Conservation (phyloP, 2,888 invertebrate species). For the Heliconius aoede region DNA sequence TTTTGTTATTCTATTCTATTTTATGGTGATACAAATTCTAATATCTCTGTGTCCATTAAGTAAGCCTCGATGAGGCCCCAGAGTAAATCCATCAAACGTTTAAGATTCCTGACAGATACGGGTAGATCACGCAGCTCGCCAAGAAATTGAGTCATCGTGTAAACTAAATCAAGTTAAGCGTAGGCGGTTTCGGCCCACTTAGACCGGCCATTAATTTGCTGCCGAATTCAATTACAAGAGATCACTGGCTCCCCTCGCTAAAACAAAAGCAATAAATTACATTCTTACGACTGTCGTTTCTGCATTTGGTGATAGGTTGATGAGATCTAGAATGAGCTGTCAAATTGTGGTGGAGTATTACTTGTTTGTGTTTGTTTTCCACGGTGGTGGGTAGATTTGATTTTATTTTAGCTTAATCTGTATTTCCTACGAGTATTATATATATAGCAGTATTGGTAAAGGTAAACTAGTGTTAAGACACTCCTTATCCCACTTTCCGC, state of each 20-base stretch:
- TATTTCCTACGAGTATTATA: no score
- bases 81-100: constrained; percentile 23
- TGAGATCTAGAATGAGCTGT: constrained; percentile 25
- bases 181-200: constrained; percentile 49
- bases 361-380: not conserved
- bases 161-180: constrained; percentile 48
- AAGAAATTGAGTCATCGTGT: constrained; percentile 35
- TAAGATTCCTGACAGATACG: constrained; percentile 22
- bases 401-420: no score
- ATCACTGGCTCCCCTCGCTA: constrained; percentile 49
- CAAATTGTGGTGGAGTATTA: not conserved
- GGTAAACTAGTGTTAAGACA: no score
- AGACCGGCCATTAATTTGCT: constrained; percentile 53
- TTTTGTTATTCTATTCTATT: not conserved
- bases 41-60: not conserved
- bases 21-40: not conserved
- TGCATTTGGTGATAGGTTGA: constrained; percentile 28
- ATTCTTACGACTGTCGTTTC: constrained; percentile 35
- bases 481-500: no score
- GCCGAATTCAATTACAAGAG: constrained; percentile 54
- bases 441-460: no score
- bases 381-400: not conserved
- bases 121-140: constrained; percentile 22
- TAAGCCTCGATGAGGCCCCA: not conserved
- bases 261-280: constrained; percentile 42